These are phyloP conservation scores for Glandiceps talaboti DNA, from an alignment of 53 echinoderm and acorn worm species.

Conservation along the genomic window DNA sequence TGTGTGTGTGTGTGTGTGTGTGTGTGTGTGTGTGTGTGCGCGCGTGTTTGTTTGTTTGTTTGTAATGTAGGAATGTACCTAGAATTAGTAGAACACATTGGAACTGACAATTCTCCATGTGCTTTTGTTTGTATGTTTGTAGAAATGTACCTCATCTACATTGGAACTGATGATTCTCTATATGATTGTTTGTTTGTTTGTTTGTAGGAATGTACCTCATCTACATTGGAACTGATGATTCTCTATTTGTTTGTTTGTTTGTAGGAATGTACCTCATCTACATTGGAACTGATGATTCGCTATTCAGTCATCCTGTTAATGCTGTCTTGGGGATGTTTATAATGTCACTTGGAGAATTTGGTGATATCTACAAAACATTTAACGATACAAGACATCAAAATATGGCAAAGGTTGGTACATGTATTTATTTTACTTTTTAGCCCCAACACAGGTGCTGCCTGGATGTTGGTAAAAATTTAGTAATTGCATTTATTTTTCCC, in stretches of 20 bases:
- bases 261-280: constrained; percentile 84
- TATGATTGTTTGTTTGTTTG: constrained; percentile 4
- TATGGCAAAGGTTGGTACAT: constrained; percentile 68
- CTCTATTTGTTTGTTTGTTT: constrained; percentile 1
- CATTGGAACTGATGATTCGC: constrained; percentile 33
- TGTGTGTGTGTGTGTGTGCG: too few relatives aligned
- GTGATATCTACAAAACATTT: constrained; percentile 66
- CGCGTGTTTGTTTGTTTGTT: too few relatives aligned
- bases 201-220: background rate
- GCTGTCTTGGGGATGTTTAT: constrained; percentile 80
- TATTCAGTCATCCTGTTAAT: constrained; percentile 21
- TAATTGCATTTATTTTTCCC: too few relatives aligned
- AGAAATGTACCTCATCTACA: background rate
- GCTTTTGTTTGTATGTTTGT: constrained; percentile 4
- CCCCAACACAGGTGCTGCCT: too few relatives aligned
- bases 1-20: too few relatives aligned
- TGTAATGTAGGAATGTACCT: background rate
- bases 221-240: background rate
- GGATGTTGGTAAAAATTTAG: too few relatives aligned
- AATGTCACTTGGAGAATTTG: constrained; percentile 90
- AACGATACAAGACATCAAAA: constrained; percentile 58
- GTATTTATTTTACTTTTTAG: too few relatives aligned
- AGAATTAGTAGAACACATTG: background rate
- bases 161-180: background rate
- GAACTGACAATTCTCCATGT: background rate